These are phyloP conservation scores for Drosophila heteroneura DNA, from an alignment of 2,888 invertebrate species.

Conservation along the genomic window DNA sequence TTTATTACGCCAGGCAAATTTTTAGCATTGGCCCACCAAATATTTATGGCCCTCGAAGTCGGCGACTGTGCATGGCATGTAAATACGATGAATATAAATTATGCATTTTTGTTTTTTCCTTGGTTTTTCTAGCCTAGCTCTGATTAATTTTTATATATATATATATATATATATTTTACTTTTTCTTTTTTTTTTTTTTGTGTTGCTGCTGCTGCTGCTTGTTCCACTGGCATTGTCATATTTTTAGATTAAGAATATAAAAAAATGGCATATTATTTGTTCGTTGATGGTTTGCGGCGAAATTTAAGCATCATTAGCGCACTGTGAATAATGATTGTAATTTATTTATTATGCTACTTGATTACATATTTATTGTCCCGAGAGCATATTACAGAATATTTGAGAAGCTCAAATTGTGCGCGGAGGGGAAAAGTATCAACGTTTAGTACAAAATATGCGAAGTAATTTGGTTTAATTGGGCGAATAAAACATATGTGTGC, in stretches of 20 bases:
- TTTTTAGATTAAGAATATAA: slow-evolving; percentile 22
- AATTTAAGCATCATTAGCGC: slow-evolving; percentile 65
- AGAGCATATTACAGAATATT: neutral
- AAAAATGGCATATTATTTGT: slow-evolving; percentile 30
- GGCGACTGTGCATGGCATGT: slow-evolving; percentile 18
- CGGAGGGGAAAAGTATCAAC: neutral
- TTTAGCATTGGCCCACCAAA: slow-evolving; percentile 23
- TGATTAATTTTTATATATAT: slow-evolving; percentile 57
- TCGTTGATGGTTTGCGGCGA: slow-evolving; percentile 21
- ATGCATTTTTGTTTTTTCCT: slow-evolving; percentile 17
- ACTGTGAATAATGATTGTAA: slow-evolving; percentile 53
- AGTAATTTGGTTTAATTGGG: slow-evolving; percentile 14
- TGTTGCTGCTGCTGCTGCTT: slow-evolving; percentile 10
- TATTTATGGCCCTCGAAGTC: slow-evolving; percentile 42
- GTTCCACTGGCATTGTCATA: slow-evolving; percentile 49
- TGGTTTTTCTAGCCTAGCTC: slow-evolving; percentile 24
- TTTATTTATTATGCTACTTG: slow-evolving; percentile 55
- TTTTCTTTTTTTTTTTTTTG: neutral
- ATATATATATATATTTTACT: slow-evolving; percentile 34
- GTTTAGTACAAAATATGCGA: slow-evolving; percentile 11
- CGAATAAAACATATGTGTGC: neutral
- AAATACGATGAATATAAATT: slow-evolving; percentile 51
- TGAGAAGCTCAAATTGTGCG: neutral
- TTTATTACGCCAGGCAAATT: slow-evolving; percentile 45
- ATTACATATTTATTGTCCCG: slow-evolving; percentile 35